phyloP scores from a whole-genome alignment of 1,140 invertebrate genomes.

The Drosophila seguyi region DNA sequence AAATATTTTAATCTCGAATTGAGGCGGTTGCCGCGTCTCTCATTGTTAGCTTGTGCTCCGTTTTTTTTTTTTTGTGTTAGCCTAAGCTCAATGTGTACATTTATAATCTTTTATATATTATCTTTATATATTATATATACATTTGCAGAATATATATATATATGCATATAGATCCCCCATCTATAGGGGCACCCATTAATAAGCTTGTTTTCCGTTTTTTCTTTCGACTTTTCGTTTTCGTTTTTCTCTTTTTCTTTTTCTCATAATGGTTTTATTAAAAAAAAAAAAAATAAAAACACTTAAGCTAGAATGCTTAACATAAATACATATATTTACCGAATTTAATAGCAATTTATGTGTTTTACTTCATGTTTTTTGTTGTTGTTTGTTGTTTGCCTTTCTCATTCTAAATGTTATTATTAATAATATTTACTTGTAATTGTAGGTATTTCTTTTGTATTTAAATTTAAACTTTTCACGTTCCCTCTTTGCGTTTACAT shows the following conservation, averaged over 20 bases:
- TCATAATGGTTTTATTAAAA: conserved; percentile 62
- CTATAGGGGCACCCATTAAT: not conserved
- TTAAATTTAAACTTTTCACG: conserved; percentile 10
- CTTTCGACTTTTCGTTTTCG: conserved; percentile 50
- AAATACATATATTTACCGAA: conserved; percentile 67
- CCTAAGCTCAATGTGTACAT: conserved; percentile 59
- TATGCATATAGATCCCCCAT: not conserved
- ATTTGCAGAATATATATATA: conserved; percentile 6
- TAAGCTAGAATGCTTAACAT: conserved; percentile 74
- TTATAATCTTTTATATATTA: conserved; percentile 28
- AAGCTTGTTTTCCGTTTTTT: conserved; percentile 27
- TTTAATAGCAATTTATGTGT: conserved; percentile 57
- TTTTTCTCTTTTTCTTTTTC: conserved; percentile 16
- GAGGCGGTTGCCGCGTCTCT: conserved; percentile 18
- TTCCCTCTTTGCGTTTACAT: conserved; percentile 47
- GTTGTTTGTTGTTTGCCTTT: conserved; percentile 6
- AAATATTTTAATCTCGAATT: conserved; percentile 86
- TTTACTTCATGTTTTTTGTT: conserved; percentile 15
- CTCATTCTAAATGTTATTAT: conserved; percentile 33
- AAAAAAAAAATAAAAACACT: conserved; percentile 75
- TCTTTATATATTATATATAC: conserved; percentile 19
- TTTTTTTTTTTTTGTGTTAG: conserved; percentile 15
- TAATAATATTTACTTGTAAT: conserved; percentile 62
- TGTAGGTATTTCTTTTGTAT: conserved; percentile 44
- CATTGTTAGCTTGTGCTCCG: conserved; percentile 36